These are phyloP conservation scores for Rhincodon typus DNA, from an alignment of 2,797 vertebrate species.

Conservation along the genomic window DNA sequence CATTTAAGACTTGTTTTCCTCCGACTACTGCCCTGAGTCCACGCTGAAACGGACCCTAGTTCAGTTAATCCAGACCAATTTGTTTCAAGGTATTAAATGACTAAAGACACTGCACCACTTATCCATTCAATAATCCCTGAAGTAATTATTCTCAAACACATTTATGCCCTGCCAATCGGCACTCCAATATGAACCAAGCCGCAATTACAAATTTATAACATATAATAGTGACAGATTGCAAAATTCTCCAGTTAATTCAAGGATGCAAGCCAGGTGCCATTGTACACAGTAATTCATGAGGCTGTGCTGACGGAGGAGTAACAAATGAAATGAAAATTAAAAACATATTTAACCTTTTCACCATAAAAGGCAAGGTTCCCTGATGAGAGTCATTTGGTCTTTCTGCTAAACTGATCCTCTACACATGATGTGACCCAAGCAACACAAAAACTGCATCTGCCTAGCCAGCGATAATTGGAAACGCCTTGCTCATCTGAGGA, in stretches of 20 bases:
- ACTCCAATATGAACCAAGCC: not conserved
- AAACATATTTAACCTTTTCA: not conserved
- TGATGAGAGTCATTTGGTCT: not conserved
- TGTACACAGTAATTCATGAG: not conserved
- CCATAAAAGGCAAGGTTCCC: not conserved
- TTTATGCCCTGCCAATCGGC: not conserved
- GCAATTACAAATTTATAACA: not conserved
- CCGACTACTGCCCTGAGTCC: too few relatives aligned
- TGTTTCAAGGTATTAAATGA: not conserved
- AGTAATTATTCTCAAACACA: not conserved
- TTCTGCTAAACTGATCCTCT: constrained; percentile 2
- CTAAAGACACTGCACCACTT: not conserved
- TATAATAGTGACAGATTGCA: not conserved
- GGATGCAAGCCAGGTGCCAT: not conserved
- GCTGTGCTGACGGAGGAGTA: not conserved
- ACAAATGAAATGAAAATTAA: not conserved
- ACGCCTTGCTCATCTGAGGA: not conserved
- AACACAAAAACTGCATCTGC: not conserved
- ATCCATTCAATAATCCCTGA: not conserved
- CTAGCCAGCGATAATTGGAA: constrained; percentile 25
- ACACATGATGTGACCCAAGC: not conserved
- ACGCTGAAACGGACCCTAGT: not conserved
- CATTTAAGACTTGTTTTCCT: not conserved
- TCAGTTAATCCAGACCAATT: not conserved
- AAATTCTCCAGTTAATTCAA: not conserved